phyloP scores from a whole-genome alignment of 2,888 invertebrate species.

The Morpho deidamia region DNA sequence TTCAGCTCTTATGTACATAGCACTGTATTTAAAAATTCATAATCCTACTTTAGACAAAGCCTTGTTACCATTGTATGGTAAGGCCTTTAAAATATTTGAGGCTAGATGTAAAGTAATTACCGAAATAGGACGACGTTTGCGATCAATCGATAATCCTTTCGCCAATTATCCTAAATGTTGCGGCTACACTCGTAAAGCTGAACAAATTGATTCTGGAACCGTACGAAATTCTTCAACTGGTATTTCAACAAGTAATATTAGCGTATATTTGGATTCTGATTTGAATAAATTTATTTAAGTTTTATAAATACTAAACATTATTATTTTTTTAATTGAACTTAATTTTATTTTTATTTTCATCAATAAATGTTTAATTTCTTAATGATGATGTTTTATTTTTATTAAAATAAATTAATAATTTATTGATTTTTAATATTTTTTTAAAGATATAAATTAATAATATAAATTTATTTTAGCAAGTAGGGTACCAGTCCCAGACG shows the following conservation, averaged over 20 bases:
- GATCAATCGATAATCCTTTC: slow-evolving; percentile 77
- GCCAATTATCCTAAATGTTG: slow-evolving; percentile 59
- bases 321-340: not conserved
- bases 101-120: slow-evolving; percentile 54
- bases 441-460: slow-evolving; percentile 25
- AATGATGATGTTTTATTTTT: not conserved
- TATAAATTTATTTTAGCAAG: slow-evolving; percentile 74
- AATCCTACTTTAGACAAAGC: slow-evolving; percentile 49
- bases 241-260: slow-evolving; percentile 16
- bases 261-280: slow-evolving; percentile 2
- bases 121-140: slow-evolving; percentile 60
- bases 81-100: slow-evolving; percentile 50
- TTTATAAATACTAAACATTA: not conserved
- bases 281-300: not conserved
- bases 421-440: slow-evolving; percentile 1
- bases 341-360: not conserved
- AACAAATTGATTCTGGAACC: slow-evolving; percentile 27
- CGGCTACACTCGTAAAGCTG: slow-evolving; percentile 13
- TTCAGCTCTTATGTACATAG: slow-evolving; percentile 78
- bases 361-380: not conserved
- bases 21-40: slow-evolving; percentile 75
- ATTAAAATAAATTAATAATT: not conserved
- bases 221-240: slow-evolving; percentile 30
- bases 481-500: slow-evolving; percentile 98
- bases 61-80: slow-evolving; percentile 47